Evolutionary conservation across 2,113 vertebrate species (phyloP), one percentile per base, ranked within the genome.

Genomic region (Lycocorax pyrrhopterus): DNA sequence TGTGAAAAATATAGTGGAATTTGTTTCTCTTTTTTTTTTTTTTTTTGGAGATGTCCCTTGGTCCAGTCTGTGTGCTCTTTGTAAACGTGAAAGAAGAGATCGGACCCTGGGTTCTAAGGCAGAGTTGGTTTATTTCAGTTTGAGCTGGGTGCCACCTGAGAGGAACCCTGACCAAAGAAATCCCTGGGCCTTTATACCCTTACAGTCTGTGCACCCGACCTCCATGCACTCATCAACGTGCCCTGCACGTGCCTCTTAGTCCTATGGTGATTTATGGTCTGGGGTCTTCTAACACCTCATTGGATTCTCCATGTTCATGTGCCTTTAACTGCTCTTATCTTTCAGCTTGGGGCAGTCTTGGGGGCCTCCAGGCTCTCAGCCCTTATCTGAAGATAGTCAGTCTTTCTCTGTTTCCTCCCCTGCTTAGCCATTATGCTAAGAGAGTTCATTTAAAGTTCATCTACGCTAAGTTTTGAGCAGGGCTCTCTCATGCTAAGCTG

Each of bases 181-280:
- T 43, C 47, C 87, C 72, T 69, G 71, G 63, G 79, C 15, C 35
- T 76, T 69, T 62, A 30, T 27, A 77, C 72, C 72, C 72, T 76
- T 69, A 90, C 79, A 69, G 71, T 83, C 71, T 69, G 41, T 76
- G 30, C 26, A 55, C 41, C 16, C 0, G 0, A 69, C 35, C 26
- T 14, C 69, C 37, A 20, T 0, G 0, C 15, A 19, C 15, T 58
- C 1, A 0, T 62, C 55, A 27, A 27, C 0, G 1, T 55, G 47
- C 55, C 72, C 20, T 69, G 41, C 41, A 23, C 2, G 1, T 1
- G 1, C 55, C 39, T 62, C 63, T 69, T 55, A 30, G 12, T 76
- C 32, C 22, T 37, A 3, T 20, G 18, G n/a, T 19, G 41, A 43
- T 90, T 55, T 63, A 29, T 43, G 41, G 18, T 35, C 47, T 16